Conservation (phyloP, 2,797 vertebrate species). For the Galagoides demidoff region DNA sequence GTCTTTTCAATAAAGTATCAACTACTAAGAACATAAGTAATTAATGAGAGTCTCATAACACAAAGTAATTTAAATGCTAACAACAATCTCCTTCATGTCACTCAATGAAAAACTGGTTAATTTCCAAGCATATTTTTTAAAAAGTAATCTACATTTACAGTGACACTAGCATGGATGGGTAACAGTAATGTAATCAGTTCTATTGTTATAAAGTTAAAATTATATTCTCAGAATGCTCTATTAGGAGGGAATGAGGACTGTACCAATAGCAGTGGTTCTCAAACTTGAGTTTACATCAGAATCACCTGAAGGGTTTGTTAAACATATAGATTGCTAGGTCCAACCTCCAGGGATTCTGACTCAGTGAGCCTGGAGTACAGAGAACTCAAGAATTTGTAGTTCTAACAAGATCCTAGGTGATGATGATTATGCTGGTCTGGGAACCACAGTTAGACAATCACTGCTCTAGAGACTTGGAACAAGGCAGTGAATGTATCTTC, state of each 20-base stretch:
- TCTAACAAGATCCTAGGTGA: not conserved
- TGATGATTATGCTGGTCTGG: not conserved
- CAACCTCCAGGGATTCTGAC: not conserved
- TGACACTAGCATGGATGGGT: slow-evolving; percentile 22
- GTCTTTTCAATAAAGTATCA: slow-evolving; percentile 78
- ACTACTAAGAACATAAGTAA: slow-evolving; percentile 79
- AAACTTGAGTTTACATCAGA: not conserved
- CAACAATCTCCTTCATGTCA: slow-evolving; percentile 73
- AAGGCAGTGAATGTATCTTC: not conserved
- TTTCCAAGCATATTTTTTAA: slow-evolving; percentile 59
- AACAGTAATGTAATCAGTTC: slow-evolving; percentile 32
- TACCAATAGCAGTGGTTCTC: not conserved
- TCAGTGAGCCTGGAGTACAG: not conserved
- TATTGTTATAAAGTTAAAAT: slow-evolving; percentile 59
- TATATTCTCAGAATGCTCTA: slow-evolving; percentile 15
- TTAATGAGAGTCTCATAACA: slow-evolving; percentile 77
- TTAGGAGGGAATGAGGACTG: not conserved
- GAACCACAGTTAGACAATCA: not conserved
- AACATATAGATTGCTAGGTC: not conserved
- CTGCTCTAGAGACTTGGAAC: not conserved
- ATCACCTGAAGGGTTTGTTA: not conserved
- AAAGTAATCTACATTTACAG: slow-evolving; percentile 51
- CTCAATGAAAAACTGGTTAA: slow-evolving; percentile 66
- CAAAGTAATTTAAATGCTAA: slow-evolving; percentile 78
- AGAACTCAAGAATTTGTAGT: not conserved